Conservation (phyloP, 2,113 vertebrate species). For the Apteryx mantelli region DNA sequence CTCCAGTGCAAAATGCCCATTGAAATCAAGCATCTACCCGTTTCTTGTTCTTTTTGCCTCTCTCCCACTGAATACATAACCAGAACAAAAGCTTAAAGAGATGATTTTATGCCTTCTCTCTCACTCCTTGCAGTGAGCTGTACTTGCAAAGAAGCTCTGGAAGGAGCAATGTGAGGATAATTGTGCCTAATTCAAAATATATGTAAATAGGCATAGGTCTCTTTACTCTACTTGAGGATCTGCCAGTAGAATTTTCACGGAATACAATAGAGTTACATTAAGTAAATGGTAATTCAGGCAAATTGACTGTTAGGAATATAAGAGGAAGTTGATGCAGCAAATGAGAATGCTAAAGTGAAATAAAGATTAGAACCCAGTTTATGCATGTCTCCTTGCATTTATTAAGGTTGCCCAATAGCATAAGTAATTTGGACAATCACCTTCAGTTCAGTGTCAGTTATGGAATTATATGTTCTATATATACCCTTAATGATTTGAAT, state of each 20-base stretch:
- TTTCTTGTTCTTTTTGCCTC: neutral
- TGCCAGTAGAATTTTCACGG: neutral
- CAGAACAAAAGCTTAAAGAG: neutral
- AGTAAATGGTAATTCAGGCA: neutral
- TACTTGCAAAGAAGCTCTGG: rapidly evolving
- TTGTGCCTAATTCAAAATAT: neutral
- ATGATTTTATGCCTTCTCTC: neutral
- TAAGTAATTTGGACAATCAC: neutral
- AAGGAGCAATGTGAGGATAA: neutral
- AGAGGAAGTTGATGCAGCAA: neutral
- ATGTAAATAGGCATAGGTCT: neutral
- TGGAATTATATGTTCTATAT: neutral
- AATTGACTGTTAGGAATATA: neutral
- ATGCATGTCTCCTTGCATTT: neutral
- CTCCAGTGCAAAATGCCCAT: neutral
- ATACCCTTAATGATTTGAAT: neutral
- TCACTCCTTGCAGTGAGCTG: neutral
- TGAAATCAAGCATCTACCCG: neutral
- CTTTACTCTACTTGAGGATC: neutral
- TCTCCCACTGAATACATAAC: neutral
- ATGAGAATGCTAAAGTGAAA: neutral
- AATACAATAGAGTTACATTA: neutral
- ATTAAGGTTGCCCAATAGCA: neutral
- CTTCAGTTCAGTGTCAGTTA: neutral
- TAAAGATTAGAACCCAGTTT: neutral